These are phyloP conservation scores for Ostrea denselamellosa DNA, from an alignment of 1,140 invertebrate genomes.

Conservation along the genomic window DNA sequence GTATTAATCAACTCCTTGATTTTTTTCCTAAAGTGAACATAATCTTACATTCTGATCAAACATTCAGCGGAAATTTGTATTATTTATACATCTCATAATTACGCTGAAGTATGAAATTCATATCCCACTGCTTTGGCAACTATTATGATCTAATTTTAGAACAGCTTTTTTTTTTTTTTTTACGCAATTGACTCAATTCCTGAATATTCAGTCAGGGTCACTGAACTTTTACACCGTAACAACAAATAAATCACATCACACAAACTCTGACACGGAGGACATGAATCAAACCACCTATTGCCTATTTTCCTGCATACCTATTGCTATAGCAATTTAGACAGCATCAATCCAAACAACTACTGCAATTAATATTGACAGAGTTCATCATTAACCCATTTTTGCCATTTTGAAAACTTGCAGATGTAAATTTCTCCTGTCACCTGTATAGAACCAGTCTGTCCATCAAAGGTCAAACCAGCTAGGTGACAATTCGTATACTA, in stretches of 20 bases:
- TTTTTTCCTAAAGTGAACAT: not conserved
- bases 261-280: too few relatives aligned
- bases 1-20: not conserved
- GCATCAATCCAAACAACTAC: too few relatives aligned
- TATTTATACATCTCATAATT: slow-evolving; percentile 20
- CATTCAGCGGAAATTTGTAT: not conserved
- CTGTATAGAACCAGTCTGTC: too few relatives aligned
- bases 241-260: not conserved
- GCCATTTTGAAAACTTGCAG: too few relatives aligned
- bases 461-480: too few relatives aligned
- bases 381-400: too few relatives aligned
- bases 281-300: too few relatives aligned
- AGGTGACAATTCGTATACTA: too few relatives aligned
- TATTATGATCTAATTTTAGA: slow-evolving; percentile 20
- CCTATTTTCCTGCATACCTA: too few relatives aligned
- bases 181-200: slow-evolving; percentile 7
- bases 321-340: too few relatives aligned
- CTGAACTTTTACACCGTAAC: not conserved
- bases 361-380: too few relatives aligned
- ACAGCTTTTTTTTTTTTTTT: not conserved
- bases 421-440: too few relatives aligned
- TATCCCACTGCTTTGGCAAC: not conserved
- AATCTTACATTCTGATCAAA: not conserved
- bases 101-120: not conserved
- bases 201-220: not conserved